These are phyloP conservation scores for Pogoniulus pusillus DNA, from an alignment of 2,797 vertebrate species.

Conservation along the genomic window DNA sequence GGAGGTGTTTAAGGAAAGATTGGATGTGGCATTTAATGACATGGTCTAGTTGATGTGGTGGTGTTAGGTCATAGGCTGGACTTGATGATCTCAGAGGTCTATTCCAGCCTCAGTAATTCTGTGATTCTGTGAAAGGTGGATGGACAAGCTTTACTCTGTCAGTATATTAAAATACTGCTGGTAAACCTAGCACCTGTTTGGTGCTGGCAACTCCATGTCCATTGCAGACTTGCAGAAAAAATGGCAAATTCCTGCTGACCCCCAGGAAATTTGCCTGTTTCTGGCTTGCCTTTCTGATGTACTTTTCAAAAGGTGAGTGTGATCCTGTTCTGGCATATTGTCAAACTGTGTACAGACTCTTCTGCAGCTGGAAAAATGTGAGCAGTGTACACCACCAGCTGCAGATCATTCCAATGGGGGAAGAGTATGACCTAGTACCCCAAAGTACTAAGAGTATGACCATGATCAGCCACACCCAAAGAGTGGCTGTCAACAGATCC, in stretches of 20 bases:
- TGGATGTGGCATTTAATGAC: too few relatives aligned
- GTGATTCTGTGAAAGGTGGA: background rate
- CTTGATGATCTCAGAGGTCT: too few relatives aligned
- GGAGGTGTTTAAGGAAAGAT: too few relatives aligned
- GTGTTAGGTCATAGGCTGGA: too few relatives aligned
- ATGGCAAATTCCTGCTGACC: background rate
- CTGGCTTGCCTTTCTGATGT: background rate
- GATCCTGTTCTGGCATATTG: background rate
- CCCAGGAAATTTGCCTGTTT: background rate
- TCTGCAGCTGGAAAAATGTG: background rate
- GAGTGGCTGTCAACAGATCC: too few relatives aligned
- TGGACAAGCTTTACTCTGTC: background rate
- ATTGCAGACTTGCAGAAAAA: background rate
- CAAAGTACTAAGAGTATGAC: too few relatives aligned
- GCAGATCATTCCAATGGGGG: background rate
- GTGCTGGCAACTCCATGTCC: background rate
- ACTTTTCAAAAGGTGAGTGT: background rate
- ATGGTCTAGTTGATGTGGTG: too few relatives aligned
- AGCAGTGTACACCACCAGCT: background rate
- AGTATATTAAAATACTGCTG: background rate
- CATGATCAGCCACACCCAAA: too few relatives aligned
- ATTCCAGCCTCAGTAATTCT: too few relatives aligned
- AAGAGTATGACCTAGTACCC: background rate
- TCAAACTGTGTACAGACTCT: background rate
- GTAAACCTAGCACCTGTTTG: background rate